phyloP scores from a whole-genome alignment of 2,888 invertebrate genomes.

The Nymphalis urticae region DNA sequence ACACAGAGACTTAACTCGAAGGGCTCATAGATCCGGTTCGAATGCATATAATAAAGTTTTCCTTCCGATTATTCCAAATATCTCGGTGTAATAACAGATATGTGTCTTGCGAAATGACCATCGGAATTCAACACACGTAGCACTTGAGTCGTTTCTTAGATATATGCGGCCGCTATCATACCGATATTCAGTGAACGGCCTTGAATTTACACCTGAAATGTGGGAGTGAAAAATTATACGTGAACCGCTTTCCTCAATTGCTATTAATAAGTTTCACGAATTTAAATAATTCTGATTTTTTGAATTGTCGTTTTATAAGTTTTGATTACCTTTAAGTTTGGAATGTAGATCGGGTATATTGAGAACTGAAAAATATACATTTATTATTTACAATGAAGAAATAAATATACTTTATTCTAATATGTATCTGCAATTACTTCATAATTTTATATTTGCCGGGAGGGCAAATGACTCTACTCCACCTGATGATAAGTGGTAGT shows the following conservation, averaged over 20 bases:
- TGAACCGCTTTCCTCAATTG: background rate
- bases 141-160: constrained; percentile 31
- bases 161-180: constrained; percentile 27
- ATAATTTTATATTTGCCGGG: too few species aligned
- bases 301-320: too few species aligned
- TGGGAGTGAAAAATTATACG: constrained; percentile 1
- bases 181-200: constrained; percentile 6
- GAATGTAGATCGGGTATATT: too few species aligned
- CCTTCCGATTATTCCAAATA: constrained; percentile 1
- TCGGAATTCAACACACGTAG: constrained; percentile 35
- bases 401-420: too few species aligned
- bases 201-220: background rate
- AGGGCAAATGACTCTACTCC: too few species aligned
- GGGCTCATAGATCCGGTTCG: background rate
- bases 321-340: too few species aligned
- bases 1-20: background rate
- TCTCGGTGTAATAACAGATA: constrained; percentile 39
- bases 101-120: constrained; percentile 31
- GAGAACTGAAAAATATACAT: too few species aligned
- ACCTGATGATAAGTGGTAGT: too few species aligned
- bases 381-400: too few species aligned
- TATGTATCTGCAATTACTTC: too few species aligned
- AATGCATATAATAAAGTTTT: constrained; percentile 6
- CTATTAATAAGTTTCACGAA: background rate
- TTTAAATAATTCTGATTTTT: too few species aligned